Percentiles rank a stretch among this genome's conserved stretches.
phyloP scores from a whole-genome alignment of 2,888 invertebrate genomes.

The Xestia sexstrigata region DNA sequence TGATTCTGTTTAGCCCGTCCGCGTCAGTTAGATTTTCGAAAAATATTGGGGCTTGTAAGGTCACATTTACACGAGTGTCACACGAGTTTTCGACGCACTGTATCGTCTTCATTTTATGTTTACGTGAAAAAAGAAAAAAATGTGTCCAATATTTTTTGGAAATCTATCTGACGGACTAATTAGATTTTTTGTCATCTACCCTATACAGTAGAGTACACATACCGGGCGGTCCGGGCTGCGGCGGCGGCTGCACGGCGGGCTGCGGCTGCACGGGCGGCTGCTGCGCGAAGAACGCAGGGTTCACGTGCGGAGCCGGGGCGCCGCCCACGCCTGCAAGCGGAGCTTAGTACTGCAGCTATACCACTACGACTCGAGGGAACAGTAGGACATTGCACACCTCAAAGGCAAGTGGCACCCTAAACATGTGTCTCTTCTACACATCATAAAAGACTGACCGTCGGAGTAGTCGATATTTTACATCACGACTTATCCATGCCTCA shows the following conservation, averaged over 20 bases:
- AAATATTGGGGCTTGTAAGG: too few relatives aligned
- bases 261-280: constrained; percentile 89
- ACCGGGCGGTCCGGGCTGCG: constrained; percentile 92
- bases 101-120: too few relatives aligned
- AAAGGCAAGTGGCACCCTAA: too few relatives aligned
- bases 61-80: too few relatives aligned
- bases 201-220: background rate
- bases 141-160: too few relatives aligned
- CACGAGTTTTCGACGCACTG: too few relatives aligned
- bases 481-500: background rate
- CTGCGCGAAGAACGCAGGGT: constrained; percentile 98
- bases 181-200: too few relatives aligned
- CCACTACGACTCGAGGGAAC: background rate
- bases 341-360: too few relatives aligned
- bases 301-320: constrained; percentile 97
- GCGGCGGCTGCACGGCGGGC: constrained; percentile 88
- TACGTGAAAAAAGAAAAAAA: too few relatives aligned
- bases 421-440: background rate
- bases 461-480: background rate
- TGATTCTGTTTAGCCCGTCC: too few relatives aligned
- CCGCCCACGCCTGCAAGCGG: constrained; percentile 83
- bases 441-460: background rate
- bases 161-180: too few relatives aligned
- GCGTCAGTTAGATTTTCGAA: too few relatives aligned
- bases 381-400: background rate